Conservation (phyloP, 53 echinoderm and acorn worm genomes). For the Astropecten irregularis region DNA sequence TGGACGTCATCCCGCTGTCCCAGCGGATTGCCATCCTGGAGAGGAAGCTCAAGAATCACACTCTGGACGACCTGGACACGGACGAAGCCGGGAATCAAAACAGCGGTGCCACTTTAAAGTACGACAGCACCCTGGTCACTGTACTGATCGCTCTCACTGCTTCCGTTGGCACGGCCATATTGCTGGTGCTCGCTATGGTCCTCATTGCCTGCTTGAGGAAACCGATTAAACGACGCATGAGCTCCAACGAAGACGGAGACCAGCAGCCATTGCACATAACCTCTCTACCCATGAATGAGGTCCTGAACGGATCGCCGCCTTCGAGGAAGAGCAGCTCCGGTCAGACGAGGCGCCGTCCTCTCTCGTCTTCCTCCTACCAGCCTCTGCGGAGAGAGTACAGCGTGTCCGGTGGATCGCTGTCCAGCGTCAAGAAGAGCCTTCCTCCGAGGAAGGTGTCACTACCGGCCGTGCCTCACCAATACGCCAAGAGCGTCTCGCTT, state of each 20-base stretch:
- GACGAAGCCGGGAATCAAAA: neutral
- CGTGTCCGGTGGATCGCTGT: neutral
- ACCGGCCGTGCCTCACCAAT: neutral
- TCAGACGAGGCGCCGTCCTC: neutral
- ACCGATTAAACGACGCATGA: neutral
- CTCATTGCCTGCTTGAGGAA: conserved; percentile 22
- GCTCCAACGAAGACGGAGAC: neutral
- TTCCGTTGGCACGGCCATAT: conserved; percentile 44
- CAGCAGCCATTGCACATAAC: conserved; percentile 27
- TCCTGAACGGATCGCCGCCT: neutral
- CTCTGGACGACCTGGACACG: neutral
- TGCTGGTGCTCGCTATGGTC: conserved; percentile 24
- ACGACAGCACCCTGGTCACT: conserved; percentile 20
- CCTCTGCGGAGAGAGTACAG: conserved; percentile 18
- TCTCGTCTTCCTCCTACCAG: conserved; percentile 48
- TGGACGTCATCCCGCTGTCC: conserved; percentile 40
- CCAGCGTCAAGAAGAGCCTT: neutral
- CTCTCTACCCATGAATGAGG: neutral
- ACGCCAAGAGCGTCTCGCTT: conserved; percentile 32
- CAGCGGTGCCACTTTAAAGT: neutral
- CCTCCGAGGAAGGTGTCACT: conserved; percentile 25
- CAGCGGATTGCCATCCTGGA: conserved; percentile 42
- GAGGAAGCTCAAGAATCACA: neutral
- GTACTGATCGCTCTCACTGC: conserved; percentile 46
- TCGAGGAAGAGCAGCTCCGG: neutral